Evolutionary conservation across 2,888 invertebrate genomes (phyloP), one percentile per base, ranked within the genome.

Genomic region (Drosophila kokeensis): DNA sequence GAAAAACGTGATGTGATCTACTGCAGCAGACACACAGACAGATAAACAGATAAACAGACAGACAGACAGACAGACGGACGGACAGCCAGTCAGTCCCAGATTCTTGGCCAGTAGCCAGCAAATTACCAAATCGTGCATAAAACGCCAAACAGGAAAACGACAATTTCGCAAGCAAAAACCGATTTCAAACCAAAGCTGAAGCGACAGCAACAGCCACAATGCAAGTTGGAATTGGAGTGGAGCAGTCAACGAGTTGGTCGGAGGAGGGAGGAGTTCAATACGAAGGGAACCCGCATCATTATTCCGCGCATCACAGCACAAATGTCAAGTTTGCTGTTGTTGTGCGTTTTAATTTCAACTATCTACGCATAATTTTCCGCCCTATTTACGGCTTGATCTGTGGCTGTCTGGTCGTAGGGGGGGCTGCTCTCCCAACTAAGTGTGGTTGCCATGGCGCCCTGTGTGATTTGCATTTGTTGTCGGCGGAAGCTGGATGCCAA

Each of bases 311-410:
- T 71, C 65, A 61, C 55, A 63, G 45, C 64, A 62, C 58, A 79
- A 76, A 79, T 82, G 69, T 77, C 81, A 87, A 82, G 63, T 69
- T 68, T 59, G 67, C 36, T 68, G 50, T 58, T 54, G 30, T 52
- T 63, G 62, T 73, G 64, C 53, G 59, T 72, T 79, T 83, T 61
- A 52, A 73, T 73, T 72, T 63, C 57, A 77, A 77, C 69, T 73
- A 61, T 62, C 38, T 65, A 81, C 90, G 88, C 87, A 85, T 85
- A 75, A 87, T 88, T 87, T 90, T 90, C 74, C 86, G 89, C 86
- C 81, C 90, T 81, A 87, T 90, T 87, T 87, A 72, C 67, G 72
- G 70, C 36, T 57, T 69, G 69, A 71, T 75, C 66, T 82, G 70
- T 48, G 60, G 68, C 52, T 62, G 45, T 54, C 45, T 24, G 15